phyloP scores from a whole-genome alignment of 2,113 vertebrate species.

The Chaenogobius annularis region DNA sequence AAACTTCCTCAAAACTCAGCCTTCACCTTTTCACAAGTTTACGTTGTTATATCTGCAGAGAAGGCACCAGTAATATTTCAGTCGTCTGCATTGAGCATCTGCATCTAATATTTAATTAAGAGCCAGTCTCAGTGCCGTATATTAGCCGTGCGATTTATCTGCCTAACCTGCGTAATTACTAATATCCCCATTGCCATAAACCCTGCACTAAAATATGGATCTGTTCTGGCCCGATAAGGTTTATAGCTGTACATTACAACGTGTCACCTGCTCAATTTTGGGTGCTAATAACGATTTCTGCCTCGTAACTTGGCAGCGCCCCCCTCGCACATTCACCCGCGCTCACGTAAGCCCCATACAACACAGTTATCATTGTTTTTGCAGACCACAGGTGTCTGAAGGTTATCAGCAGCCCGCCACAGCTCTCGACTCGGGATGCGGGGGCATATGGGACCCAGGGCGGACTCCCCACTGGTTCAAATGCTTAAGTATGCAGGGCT shows the following conservation, averaged over 20 bases:
- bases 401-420: slow-evolving; percentile 70
- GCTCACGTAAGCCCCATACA: background rate
- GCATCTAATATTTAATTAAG: slow-evolving; percentile 54
- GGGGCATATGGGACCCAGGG: slow-evolving; percentile 22
- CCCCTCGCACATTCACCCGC: slow-evolving; percentile 7
- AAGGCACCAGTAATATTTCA: slow-evolving; percentile 23
- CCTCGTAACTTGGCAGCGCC: slow-evolving; percentile 29
- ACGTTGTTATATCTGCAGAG: slow-evolving; percentile 17
- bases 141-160: slow-evolving; percentile 40
- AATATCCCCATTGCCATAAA: slow-evolving; percentile 18
- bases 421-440: slow-evolving; percentile 51
- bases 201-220: slow-evolving; percentile 29
- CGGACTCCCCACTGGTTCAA: slow-evolving; percentile 68
- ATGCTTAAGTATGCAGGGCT: slow-evolving; percentile 68
- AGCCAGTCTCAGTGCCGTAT: slow-evolving; percentile 38
- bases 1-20: background rate
- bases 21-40: slow-evolving; percentile 20
- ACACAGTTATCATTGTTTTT: slow-evolving; percentile 65
- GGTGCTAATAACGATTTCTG: slow-evolving; percentile 24
- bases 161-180: slow-evolving; percentile 21
- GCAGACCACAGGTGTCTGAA: slow-evolving; percentile 65
- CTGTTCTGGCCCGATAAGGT: slow-evolving; percentile 28
- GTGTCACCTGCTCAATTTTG: slow-evolving; percentile 20
- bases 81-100: slow-evolving; percentile 21
- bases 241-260: slow-evolving; percentile 32